phyloP scores from a whole-genome alignment of 2,888 invertebrate species.

The Drosophila nigricruria region DNA sequence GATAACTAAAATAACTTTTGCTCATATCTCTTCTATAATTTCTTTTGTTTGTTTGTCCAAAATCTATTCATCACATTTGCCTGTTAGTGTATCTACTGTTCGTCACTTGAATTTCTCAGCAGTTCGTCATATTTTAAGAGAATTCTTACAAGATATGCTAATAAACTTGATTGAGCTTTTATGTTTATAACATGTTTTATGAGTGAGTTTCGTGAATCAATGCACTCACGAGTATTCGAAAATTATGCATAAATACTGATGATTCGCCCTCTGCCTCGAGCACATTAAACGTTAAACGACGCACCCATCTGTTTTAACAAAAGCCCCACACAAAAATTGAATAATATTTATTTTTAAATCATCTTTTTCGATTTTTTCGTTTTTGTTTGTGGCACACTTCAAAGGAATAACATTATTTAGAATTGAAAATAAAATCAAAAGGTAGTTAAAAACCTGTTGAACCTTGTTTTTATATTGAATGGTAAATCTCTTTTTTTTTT shows the following conservation, averaged over 20 bases:
- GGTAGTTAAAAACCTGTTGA: constrained; percentile 28
- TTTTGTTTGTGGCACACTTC: constrained; percentile 25
- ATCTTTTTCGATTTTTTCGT: not conserved
- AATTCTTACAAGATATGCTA: constrained; percentile 30
- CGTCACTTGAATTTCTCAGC: not conserved
- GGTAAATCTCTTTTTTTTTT: not conserved
- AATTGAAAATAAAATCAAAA: constrained; percentile 27
- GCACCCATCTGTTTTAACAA: constrained; percentile 32
- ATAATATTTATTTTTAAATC: constrained; percentile 22
- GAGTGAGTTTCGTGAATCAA: constrained; percentile 39
- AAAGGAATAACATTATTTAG: constrained; percentile 5
- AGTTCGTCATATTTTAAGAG: not conserved
- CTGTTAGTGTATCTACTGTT: constrained; percentile 12
- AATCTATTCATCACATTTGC: not conserved
- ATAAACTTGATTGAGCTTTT: constrained; percentile 20
- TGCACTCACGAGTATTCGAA: constrained; percentile 36
- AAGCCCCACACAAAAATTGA: constrained; percentile 21
- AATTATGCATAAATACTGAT: constrained; percentile 21
- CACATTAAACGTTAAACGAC: constrained; percentile 10
- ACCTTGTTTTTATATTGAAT: not conserved
- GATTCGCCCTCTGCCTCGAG: constrained; percentile 1
- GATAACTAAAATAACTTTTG: no score
- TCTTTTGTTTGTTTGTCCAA: no score
- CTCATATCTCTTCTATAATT: no score
- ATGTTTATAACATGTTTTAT: constrained; percentile 7